These are phyloP conservation scores for Falco novaeseelandiae DNA, from an alignment of 2,797 vertebrate genomes.

Conservation along the genomic window DNA sequence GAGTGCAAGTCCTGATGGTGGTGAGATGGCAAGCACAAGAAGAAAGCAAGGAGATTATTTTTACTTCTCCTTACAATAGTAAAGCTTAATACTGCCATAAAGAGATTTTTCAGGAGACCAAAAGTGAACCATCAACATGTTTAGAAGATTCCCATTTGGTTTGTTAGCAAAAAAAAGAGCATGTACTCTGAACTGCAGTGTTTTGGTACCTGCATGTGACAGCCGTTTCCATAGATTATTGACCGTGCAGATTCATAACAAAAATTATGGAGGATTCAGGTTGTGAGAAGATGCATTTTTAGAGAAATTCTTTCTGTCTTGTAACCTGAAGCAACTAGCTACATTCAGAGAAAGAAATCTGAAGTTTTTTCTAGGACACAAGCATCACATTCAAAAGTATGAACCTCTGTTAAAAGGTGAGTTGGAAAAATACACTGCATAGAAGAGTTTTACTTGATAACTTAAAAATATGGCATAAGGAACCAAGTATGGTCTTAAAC, in stretches of 20 bases:
- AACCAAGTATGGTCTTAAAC: neutral
- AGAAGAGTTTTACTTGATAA: neutral
- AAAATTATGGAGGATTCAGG: neutral
- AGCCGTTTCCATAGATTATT: neutral
- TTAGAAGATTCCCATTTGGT: neutral
- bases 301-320: neutral
- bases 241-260: neutral
- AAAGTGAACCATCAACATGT: neutral
- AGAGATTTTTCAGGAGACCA: neutral
- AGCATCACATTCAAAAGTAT: neutral
- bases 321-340: neutral
- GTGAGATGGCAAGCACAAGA: neutral
- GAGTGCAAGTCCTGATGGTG: neutral
- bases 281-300: neutral
- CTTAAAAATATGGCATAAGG: neutral
- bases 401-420: neutral
- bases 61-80: neutral
- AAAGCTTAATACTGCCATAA: neutral
- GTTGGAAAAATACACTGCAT: neutral
- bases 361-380: neutral
- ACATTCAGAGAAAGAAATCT: neutral
- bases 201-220: neutral
- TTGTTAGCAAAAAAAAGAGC: neutral
- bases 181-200: neutral
- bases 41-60: neutral